These are phyloP conservation scores for Drosophila incognita DNA, from an alignment of 2,888 invertebrate species.

Conservation along the genomic window DNA sequence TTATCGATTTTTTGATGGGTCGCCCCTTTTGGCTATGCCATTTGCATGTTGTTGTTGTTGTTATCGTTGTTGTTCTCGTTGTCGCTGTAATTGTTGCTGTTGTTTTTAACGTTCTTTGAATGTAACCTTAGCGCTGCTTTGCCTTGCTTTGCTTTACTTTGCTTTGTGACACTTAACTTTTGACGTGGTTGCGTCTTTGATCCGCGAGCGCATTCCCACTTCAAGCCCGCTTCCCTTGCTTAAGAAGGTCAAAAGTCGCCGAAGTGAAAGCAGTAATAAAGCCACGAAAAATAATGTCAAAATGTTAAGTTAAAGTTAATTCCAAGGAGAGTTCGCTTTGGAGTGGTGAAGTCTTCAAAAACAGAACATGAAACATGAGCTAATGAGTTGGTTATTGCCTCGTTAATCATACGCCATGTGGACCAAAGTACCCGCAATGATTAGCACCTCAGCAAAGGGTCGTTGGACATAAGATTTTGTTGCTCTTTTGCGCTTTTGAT, in stretches of 20 bases:
- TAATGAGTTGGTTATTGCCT: constrained; percentile 45
- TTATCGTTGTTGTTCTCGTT: constrained; percentile 8
- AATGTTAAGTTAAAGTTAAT: constrained; percentile 30
- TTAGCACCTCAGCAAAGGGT: constrained; percentile 36
- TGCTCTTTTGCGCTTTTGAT: constrained; percentile 29
- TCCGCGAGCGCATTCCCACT: constrained; percentile 37
- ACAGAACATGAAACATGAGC: constrained; percentile 22
- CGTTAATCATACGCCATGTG: constrained; percentile 73
- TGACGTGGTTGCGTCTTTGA: constrained; percentile 69
- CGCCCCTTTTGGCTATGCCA: constrained; percentile 28
- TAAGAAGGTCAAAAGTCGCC: constrained; percentile 46
- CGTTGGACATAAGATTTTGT: constrained; percentile 23
- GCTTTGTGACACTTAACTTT: constrained; percentile 76
- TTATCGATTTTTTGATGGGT: constrained; percentile 63
- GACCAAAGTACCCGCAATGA: constrained; percentile 23
- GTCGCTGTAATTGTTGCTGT: constrained; percentile 15
- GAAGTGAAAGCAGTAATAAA: constrained; percentile 13
- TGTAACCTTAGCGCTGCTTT: constrained; percentile 53
- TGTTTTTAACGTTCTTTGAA: constrained; percentile 33
- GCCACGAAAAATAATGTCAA: constrained; percentile 12
- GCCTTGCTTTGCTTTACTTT: constrained; percentile 41
- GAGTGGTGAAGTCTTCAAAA: not conserved
- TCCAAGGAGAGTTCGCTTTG: constrained; percentile 2
- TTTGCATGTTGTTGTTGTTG: constrained; percentile 43
- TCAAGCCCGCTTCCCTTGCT: not conserved